Evolutionary conservation across 2,888 invertebrate genomes (phyloP).

Genomic region (Idaea biselata): DNA sequence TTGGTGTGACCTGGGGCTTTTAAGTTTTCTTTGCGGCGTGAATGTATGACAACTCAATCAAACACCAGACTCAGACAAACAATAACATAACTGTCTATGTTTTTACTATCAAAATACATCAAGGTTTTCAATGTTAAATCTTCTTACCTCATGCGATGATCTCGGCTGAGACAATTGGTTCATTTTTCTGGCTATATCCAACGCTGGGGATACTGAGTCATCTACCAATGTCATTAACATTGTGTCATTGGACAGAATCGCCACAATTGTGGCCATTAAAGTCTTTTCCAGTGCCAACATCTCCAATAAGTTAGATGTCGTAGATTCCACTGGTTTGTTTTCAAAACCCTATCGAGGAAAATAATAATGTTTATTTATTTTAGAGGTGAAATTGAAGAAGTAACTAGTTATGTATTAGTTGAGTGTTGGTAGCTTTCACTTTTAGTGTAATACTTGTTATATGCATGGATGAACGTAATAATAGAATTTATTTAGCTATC

Average conservation of each 20-base stretch:
- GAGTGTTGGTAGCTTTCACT: neutral
- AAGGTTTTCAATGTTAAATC: too few relatives aligned
- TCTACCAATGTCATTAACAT: slow-evolving; percentile 84
- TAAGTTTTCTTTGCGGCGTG: too few relatives aligned
- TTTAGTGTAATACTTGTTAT: neutral
- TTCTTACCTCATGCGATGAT: slow-evolving; percentile 59
- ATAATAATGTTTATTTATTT: slow-evolving; percentile 11
- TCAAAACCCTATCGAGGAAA: slow-evolving; percentile 65
- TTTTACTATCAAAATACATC: too few relatives aligned
- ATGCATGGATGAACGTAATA: neutral
- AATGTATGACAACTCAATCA: too few relatives aligned
- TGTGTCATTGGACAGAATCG: slow-evolving; percentile 72
- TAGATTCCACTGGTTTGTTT: slow-evolving; percentile 76
- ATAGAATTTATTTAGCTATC: neutral
- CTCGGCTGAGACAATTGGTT: slow-evolving; percentile 66
- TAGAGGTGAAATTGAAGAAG: neutral
- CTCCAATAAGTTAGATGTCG: slow-evolving; percentile 83
- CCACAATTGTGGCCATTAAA: slow-evolving; percentile 80
- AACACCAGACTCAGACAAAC: too few relatives aligned
- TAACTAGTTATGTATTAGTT: too few relatives aligned
- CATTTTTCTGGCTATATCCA: slow-evolving; percentile 80
- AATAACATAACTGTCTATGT: too few relatives aligned
- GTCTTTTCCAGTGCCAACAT: slow-evolving; percentile 84
- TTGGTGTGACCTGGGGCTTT: too few relatives aligned
- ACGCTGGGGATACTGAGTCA: slow-evolving; percentile 70